phyloP scores from a whole-genome alignment of 2,888 invertebrate genomes.

The Polymixis lichenea region DNA sequence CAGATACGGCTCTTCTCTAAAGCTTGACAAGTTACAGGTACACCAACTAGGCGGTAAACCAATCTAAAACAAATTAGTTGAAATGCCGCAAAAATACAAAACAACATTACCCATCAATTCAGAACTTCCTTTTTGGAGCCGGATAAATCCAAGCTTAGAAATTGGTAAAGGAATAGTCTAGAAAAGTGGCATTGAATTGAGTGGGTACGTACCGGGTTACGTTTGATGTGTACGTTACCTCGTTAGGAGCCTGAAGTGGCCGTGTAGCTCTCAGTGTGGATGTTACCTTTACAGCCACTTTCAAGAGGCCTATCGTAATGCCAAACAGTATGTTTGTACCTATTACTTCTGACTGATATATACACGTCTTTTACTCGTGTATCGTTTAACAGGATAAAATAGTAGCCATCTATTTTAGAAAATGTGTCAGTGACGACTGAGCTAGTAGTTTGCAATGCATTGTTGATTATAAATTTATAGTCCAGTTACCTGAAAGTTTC shows the following conservation, averaged over 20 bases:
- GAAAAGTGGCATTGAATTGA: conserved; percentile 42
- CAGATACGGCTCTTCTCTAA: neutral
- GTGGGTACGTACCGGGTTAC: conserved; percentile 11
- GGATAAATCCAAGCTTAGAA: conserved; percentile 34
- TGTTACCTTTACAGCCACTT: conserved; percentile 40
- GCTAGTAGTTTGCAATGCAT: neutral
- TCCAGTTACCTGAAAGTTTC: neutral
- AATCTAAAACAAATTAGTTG: neutral
- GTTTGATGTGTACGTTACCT: conserved; percentile 42
- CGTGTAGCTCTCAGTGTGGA: conserved; percentile 17
- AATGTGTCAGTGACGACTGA: neutral
- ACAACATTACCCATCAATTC: neutral
- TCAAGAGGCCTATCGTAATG: conserved; percentile 6
- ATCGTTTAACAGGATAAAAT: neutral
- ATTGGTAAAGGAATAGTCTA: conserved; percentile 47
- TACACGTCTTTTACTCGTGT: neutral
- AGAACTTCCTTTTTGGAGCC: conserved; percentile 1
- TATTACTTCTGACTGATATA: neutral
- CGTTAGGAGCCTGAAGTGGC: conserved; percentile 29
- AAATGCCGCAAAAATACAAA: conserved; percentile 3
- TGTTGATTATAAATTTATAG: neutral
- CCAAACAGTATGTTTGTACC: conserved; percentile 6
- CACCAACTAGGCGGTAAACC: neutral
- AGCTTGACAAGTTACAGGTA: no score
- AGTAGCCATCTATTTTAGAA: neutral